These are phyloP conservation scores for Anorthoa munda DNA, from an alignment of 2,888 invertebrate genomes.

Conservation along the genomic window DNA sequence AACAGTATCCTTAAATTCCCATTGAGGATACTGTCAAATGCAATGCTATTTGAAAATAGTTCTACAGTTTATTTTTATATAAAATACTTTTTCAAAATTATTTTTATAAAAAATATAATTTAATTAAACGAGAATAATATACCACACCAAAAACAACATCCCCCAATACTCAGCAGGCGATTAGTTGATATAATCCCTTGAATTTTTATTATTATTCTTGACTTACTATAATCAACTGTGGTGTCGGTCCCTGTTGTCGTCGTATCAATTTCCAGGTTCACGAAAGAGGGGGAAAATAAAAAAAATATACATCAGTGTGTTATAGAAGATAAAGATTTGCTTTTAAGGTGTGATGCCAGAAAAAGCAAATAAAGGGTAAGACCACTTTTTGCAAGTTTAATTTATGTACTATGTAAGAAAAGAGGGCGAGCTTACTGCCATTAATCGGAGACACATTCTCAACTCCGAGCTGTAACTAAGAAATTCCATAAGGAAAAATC, in stretches of 20 bases:
- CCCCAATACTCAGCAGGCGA: constrained; percentile 53
- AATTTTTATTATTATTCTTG: constrained; percentile 45
- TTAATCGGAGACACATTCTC: too few species aligned
- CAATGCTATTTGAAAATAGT: background rate
- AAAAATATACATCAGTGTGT: constrained; percentile 78
- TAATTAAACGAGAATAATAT: constrained; percentile 62
- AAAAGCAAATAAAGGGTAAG: background rate
- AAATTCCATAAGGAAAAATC: too few species aligned
- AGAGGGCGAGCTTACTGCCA: too few species aligned
- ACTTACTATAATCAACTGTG: constrained; percentile 91
- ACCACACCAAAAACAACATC: constrained; percentile 53
- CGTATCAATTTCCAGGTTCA: constrained; percentile 69
- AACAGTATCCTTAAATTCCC: background rate
- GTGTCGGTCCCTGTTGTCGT: constrained; percentile 86
- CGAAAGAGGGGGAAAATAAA: constrained; percentile 77
- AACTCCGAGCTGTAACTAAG: too few species aligned
- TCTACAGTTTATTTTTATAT: too few species aligned
- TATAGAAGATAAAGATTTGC: constrained; percentile 48
- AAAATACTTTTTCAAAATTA: too few species aligned
- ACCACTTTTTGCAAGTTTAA: too few species aligned
- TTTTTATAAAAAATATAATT: too few species aligned
- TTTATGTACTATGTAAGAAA: too few species aligned
- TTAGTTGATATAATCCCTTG: constrained; percentile 41
- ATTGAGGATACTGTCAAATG: background rate
- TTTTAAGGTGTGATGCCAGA: constrained; percentile 63